Evolutionary conservation across 2,113 vertebrate species (phyloP).

Genomic region (Periophthalmodon schlosseri): DNA sequence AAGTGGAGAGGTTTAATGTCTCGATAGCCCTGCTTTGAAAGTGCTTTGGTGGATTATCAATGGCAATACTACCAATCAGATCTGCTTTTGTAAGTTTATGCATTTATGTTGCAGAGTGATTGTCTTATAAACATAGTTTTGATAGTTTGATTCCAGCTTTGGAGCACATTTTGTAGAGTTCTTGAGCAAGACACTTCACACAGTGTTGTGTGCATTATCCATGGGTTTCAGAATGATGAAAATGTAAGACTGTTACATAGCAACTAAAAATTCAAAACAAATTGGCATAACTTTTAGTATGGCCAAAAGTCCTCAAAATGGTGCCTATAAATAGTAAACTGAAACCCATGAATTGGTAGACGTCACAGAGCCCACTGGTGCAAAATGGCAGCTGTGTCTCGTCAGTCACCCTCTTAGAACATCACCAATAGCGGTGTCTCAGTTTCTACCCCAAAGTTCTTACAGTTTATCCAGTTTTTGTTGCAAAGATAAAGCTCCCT

Average conservation of each 20-base stretch:
- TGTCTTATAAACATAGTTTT: too few relatives aligned
- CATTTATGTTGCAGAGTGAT: not conserved
- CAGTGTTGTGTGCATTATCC: not conserved
- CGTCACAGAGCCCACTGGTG: not conserved
- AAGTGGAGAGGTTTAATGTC: slow-evolving; percentile 14
- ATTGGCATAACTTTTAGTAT: too few relatives aligned
- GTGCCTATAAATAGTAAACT: too few relatives aligned
- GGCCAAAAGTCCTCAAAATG: too few relatives aligned
- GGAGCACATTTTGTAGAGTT: not conserved
- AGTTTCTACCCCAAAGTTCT: not conserved
- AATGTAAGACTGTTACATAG: too few relatives aligned
- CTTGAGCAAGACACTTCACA: not conserved
- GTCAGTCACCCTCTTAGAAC: not conserved
- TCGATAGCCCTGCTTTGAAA: not conserved
- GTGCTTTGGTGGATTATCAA: not conserved
- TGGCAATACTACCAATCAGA: not conserved
- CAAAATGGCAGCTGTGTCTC: not conserved
- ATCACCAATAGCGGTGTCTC: not conserved
- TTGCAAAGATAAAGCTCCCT: too few relatives aligned
- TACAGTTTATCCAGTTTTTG: not conserved
- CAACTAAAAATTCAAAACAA: too few relatives aligned
- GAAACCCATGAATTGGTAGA: too few relatives aligned
- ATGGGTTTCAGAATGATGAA: too few relatives aligned
- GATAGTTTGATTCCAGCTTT: not conserved
- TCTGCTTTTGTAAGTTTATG: not conserved